These are phyloP conservation scores for Drosophila stalkeri DNA, from an alignment of 2,888 invertebrate species.

Conservation along the genomic window DNA sequence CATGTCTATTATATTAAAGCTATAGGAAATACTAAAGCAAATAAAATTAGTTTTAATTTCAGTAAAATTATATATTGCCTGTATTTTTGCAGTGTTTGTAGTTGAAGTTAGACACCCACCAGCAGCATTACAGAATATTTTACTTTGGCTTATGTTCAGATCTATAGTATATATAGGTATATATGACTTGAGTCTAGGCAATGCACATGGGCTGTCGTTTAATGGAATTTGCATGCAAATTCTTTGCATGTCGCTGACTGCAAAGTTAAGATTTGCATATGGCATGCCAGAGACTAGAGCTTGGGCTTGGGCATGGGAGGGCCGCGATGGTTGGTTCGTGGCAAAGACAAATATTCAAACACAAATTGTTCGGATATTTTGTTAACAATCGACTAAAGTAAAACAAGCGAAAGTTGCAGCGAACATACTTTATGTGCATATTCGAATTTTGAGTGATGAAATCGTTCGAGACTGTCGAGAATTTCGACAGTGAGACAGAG, in stretches of 20 bases:
- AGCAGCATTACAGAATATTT: constrained; percentile 14
- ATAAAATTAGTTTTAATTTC: neutral
- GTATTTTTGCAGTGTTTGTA: constrained; percentile 1
- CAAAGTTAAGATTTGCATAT: constrained; percentile 47
- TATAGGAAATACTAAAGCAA: neutral
- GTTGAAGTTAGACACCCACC: constrained; percentile 21
- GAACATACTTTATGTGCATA: constrained; percentile 24
- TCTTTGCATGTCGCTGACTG: constrained; percentile 37
- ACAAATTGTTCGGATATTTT: constrained; percentile 35
- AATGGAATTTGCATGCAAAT: constrained; percentile 48
- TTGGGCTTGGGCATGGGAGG: neutral
- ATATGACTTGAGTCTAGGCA: neutral
- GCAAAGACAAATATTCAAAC: constrained; percentile 26
- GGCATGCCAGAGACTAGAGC: constrained; percentile 27
- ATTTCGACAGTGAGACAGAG: constrained; percentile 50
- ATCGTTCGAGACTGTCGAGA: constrained; percentile 49
- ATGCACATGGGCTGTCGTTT: neutral
- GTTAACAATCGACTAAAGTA: constrained; percentile 27
- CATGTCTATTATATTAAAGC: neutral
- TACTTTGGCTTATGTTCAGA: constrained; percentile 2
- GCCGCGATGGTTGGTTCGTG: constrained; percentile 18
- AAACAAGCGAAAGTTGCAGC: constrained; percentile 55
- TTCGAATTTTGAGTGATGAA: constrained; percentile 57
- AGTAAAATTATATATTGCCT: neutral
- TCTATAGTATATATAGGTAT: neutral